A percentile compares a stretch with the other conserved stretches of the same genome.
Conservation (phyloP, 1,140 invertebrate genomes). For the Ceratina japonica region DNA sequence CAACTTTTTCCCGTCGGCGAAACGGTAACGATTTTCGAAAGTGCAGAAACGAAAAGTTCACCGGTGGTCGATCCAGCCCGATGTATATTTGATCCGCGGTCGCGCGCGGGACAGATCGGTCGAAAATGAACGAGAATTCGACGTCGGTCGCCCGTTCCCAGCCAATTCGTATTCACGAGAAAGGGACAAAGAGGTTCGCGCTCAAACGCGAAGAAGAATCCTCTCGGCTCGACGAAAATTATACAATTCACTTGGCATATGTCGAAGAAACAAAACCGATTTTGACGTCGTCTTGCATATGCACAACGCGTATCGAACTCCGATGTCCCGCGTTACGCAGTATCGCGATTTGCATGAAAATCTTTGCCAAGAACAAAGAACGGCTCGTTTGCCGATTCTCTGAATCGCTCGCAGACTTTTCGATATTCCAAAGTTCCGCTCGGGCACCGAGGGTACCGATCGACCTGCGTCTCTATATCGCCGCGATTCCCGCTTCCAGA, state of each 20-base stretch:
- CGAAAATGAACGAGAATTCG: not conserved
- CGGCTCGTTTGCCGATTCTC: not conserved
- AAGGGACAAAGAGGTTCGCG: no score
- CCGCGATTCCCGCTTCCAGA: constrained; percentile 28
- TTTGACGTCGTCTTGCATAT: no score
- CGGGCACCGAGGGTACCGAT: not conserved
- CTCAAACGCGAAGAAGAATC: no score
- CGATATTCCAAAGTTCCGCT: not conserved
- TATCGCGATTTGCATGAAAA: not conserved
- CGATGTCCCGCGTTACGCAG: constrained; percentile 14
- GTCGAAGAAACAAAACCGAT: no score
- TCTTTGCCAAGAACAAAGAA: constrained; percentile 8
- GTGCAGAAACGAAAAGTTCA: constrained; percentile 4
- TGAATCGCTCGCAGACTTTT: no score
- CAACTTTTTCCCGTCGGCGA: not conserved
- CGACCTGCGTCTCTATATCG: constrained; percentile 1
- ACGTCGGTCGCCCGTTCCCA: not conserved
- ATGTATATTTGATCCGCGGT: not conserved
- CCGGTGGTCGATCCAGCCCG: not conserved
- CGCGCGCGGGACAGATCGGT: not conserved
- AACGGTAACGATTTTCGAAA: constrained; percentile 29
- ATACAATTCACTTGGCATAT: no score
- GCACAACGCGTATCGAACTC: no score
- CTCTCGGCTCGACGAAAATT: no score
- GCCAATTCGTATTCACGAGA: no score